These are phyloP conservation scores for Helicoverpa armigera DNA, from an alignment of 1,140 invertebrate genomes.

Conservation along the genomic window DNA sequence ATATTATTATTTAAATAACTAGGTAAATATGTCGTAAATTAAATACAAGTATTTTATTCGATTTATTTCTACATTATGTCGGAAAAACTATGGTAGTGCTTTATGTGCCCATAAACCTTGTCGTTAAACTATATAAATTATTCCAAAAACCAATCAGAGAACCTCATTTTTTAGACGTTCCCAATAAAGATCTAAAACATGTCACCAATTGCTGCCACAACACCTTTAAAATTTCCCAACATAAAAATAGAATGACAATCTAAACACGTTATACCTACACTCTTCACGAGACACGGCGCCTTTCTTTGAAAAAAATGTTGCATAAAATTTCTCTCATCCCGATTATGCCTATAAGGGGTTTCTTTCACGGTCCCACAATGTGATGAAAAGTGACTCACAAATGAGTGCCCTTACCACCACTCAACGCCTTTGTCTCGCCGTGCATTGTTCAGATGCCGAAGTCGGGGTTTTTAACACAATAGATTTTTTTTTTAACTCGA, in stretches of 20 bases:
- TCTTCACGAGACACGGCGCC: not conserved
- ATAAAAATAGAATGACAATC: not conserved
- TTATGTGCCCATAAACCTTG: too few species aligned
- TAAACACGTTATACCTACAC: not conserved
- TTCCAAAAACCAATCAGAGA: too few species aligned
- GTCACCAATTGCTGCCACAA: not conserved
- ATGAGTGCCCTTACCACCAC: constrained; percentile 15
- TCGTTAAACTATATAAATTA: too few species aligned
- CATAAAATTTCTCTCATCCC: constrained; percentile 2
- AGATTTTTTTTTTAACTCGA: not conserved
- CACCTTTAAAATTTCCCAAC: not conserved
- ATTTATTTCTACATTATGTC: too few species aligned
- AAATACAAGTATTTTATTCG: too few species aligned
- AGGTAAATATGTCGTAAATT: too few species aligned
- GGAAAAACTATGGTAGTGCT: too few species aligned
- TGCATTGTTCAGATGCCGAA: constrained; percentile 28
- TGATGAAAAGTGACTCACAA: constrained; percentile 34
- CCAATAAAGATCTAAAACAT: too few species aligned
- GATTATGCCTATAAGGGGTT: constrained; percentile 15
- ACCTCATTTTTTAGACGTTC: too few species aligned
- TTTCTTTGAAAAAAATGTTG: constrained; percentile 25
- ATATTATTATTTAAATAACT: too few species aligned
- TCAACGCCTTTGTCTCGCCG: constrained; percentile 20
- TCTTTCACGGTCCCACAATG: constrained; percentile 20
- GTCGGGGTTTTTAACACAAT: constrained; percentile 22